Conservation (phyloP, 2,797 vertebrate species). For the Enteromius thamalakanensis region DNA sequence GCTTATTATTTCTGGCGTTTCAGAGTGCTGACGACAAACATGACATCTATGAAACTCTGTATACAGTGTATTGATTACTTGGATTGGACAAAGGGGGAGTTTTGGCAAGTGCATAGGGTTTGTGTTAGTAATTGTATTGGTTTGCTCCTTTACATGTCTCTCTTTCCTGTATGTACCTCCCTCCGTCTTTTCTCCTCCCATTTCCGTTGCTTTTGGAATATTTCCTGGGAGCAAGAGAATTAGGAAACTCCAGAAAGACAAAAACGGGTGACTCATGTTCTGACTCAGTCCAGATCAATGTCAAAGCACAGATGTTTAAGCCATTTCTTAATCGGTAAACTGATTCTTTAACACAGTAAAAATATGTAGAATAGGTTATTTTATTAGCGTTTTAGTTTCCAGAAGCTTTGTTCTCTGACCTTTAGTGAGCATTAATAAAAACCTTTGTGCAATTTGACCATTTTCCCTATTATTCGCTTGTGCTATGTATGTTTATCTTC, state of each 20-base stretch:
- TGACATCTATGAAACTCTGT: not conserved
- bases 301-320: conserved; percentile 19
- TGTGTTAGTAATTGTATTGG: conserved; percentile 23
- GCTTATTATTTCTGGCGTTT: conserved; percentile 4
- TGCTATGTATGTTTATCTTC: not conserved
- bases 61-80: not conserved
- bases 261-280: conserved; percentile 47
- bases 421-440: not conserved
- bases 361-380: not conserved
- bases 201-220: conserved; percentile 49
- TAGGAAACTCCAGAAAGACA: conserved; percentile 80
- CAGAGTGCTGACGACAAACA: not conserved
- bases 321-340: not conserved
- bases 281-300: conserved; percentile 39
- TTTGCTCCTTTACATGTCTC: conserved; percentile 27
- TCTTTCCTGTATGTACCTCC: conserved; percentile 31
- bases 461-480: not conserved
- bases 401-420: not conserved
- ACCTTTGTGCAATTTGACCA: not conserved
- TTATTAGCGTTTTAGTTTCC: not conserved
- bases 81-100: not conserved
- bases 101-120: not conserved
- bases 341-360: not conserved
- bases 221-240: conserved; percentile 68
- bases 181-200: conserved; percentile 34